Evolutionary conservation across 2,888 invertebrate species (phyloP).

Genomic region (Nephrotoma flavescens): DNA sequence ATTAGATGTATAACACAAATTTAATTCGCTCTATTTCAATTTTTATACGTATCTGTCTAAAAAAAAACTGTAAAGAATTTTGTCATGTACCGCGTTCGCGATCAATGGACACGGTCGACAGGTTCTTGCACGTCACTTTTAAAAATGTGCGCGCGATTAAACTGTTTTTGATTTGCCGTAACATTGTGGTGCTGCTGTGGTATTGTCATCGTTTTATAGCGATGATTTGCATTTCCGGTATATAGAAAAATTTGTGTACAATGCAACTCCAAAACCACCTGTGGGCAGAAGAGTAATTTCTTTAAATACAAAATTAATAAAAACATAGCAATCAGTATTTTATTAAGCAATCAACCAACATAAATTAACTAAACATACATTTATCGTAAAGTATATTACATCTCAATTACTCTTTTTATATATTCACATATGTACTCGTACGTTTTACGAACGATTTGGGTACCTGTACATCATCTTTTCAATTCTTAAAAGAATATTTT

Average conservation of each 20-base stretch:
- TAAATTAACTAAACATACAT: too few relatives aligned
- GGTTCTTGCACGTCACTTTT: background rate
- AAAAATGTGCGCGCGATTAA: background rate
- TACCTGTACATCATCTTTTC: too few relatives aligned
- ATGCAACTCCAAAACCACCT: too few relatives aligned
- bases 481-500: background rate
- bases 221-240: background rate
- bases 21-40: background rate
- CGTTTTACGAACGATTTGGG: background rate
- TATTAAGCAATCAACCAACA: too few relatives aligned
- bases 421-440: background rate
- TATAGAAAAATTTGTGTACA: background rate
- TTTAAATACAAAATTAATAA: too few relatives aligned
- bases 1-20: background rate
- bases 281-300: too few relatives aligned
- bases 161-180: background rate
- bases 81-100: background rate
- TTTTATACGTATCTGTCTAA: background rate
- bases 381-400: too few relatives aligned
- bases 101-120: background rate
- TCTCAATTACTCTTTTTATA: too few relatives aligned
- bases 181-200: background rate
- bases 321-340: too few relatives aligned
- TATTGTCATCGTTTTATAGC: background rate
- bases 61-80: background rate